Evolutionary conservation across 2,888 invertebrate species (phyloP).

Genomic region (Limulus polyphemus): DNA sequence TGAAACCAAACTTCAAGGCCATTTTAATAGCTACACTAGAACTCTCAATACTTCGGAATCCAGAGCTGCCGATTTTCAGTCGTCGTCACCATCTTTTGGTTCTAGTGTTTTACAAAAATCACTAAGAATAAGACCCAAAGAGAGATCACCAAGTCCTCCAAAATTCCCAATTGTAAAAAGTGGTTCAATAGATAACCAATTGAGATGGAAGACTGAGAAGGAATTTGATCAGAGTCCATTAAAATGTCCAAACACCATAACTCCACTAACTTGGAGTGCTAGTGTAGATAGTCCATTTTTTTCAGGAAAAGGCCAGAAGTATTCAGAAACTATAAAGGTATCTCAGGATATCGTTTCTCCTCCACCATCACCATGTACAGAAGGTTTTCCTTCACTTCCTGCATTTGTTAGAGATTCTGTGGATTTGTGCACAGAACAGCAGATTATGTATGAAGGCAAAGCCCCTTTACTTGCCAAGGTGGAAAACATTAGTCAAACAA

Average conservation of each 20-base stretch:
- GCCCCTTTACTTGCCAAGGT: background rate
- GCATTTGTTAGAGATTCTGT: background rate
- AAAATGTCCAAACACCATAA: too few relatives aligned
- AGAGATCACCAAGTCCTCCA: constrained; percentile 27
- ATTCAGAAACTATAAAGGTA: background rate
- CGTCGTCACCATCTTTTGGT: constrained; percentile 19
- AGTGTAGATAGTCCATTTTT: background rate
- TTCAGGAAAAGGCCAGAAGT: background rate
- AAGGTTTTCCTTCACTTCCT: background rate
- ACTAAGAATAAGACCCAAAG: constrained; percentile 25
- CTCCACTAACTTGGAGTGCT: too few relatives aligned
- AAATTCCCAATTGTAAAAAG: constrained; percentile 22
- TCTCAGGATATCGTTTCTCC: background rate
- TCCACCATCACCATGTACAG: background rate
- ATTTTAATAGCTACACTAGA: too few relatives aligned
- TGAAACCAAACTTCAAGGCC: too few relatives aligned
- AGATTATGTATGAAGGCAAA: too few relatives aligned
- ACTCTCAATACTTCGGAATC: constrained; percentile 14
- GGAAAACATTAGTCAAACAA: background rate
- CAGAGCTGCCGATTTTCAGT: constrained; percentile 7
- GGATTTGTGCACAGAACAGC: background rate
- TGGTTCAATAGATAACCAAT: constrained; percentile 23
- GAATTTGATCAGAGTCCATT: too few relatives aligned
- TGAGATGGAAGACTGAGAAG: constrained; percentile 3
- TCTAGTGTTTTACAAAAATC: constrained; percentile 20